phyloP scores from a whole-genome alignment of 2,888 invertebrate species.

The Chloroclystis v-ata region DNA sequence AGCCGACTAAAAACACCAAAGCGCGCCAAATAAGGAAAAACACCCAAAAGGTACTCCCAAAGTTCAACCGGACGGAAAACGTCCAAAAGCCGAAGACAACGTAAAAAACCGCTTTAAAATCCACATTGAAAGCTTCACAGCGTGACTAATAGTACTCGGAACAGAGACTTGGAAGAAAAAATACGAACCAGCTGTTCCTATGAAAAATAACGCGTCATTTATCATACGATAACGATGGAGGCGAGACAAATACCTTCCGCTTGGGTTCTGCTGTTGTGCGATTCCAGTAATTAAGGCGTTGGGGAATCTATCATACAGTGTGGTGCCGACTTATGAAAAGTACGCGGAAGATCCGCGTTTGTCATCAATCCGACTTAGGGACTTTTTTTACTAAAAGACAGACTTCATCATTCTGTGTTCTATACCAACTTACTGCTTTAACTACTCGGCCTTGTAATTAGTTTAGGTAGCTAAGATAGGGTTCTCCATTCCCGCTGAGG shows the following conservation, averaged over 20 bases:
- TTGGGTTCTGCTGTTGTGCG: conserved; percentile 21
- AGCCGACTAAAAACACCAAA: no score
- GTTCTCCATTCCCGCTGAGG: no score
- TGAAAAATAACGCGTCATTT: conserved; percentile 74
- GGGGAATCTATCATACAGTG: no score
- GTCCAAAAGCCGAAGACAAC: conserved; percentile 43
- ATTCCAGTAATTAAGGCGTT: background rate
- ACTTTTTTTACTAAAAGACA: no score
- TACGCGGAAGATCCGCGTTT: no score
- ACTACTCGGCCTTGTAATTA: no score
- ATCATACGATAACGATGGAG: conserved; percentile 64
- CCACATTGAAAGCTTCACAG: conserved; percentile 58
- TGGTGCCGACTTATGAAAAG: no score
- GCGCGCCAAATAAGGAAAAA: conserved; percentile 29
- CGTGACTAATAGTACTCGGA: conserved; percentile 67
- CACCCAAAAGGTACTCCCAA: conserved; percentile 30
- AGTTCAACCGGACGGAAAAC: conserved; percentile 36
- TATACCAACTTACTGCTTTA: no score
- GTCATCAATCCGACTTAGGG: no score
- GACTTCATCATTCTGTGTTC: no score
- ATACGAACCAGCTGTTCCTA: conserved; percentile 70
- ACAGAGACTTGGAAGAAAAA: conserved; percentile 68
- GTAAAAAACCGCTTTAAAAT: conserved; percentile 50
- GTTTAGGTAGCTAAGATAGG: no score
- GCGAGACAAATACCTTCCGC: conserved; percentile 68